These are phyloP conservation scores for Stenotaenia linearis DNA, from an alignment of 2,888 invertebrate genomes.

Conservation along the genomic window DNA sequence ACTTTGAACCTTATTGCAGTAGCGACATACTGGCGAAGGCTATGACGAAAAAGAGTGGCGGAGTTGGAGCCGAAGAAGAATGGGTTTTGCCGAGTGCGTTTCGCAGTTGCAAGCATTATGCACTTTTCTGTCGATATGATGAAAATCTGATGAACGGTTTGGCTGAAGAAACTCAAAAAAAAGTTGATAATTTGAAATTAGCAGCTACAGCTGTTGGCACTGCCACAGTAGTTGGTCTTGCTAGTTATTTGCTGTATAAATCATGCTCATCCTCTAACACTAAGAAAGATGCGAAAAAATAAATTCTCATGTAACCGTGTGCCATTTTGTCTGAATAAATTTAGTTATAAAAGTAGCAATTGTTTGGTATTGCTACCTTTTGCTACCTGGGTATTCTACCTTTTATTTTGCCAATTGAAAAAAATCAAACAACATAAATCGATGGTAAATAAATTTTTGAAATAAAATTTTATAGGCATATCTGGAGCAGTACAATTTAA, in stretches of 20 bases:
- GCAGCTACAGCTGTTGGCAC: neutral
- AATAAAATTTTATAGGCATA: too few relatives aligned
- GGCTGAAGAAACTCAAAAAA: neutral
- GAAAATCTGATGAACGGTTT: neutral
- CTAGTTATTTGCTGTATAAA: neutral
- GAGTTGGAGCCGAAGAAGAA: neutral
- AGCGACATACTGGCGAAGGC: neutral
- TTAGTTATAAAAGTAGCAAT: neutral
- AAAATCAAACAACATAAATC: too few relatives aligned
- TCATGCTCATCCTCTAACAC: neutral
- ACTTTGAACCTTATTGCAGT: neutral
- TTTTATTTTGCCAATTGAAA: too few relatives aligned
- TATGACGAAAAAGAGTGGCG: neutral
- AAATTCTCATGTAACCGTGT: too few relatives aligned
- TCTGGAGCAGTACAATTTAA: too few relatives aligned
- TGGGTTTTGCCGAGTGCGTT: neutral
- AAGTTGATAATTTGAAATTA: neutral
- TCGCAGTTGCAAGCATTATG: constrained; percentile 8
- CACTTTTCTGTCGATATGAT: neutral
- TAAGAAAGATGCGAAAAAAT: neutral
- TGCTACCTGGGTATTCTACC: too few relatives aligned
- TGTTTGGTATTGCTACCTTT: too few relatives aligned
- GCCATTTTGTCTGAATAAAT: neutral
- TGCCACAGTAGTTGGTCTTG: neutral
- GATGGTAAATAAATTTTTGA: too few relatives aligned